Evolutionary conservation across 2,113 vertebrate species (phyloP).

Genomic region (Nematolebias whitei): DNA sequence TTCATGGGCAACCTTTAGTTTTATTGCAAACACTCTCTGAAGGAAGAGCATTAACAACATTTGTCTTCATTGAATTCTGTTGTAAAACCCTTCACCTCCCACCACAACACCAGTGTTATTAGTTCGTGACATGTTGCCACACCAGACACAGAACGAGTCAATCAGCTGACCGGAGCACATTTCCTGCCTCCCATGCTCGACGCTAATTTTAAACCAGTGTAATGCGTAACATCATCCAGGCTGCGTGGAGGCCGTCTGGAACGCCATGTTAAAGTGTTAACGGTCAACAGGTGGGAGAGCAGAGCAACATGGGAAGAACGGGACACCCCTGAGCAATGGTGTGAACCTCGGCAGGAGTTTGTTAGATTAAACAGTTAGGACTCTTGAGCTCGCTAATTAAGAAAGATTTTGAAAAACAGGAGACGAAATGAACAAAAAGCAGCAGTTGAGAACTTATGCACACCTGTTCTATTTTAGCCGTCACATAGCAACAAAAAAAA

Average conservation of each 20-base stretch:
- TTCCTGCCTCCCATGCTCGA: background rate
- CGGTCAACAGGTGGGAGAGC: constrained; percentile 9
- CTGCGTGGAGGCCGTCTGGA: background rate
- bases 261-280: constrained; percentile 21
- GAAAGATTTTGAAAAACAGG: too few species aligned
- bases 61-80: background rate
- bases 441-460: constrained; percentile 16
- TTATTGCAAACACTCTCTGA: background rate
- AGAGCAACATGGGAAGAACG: background rate
- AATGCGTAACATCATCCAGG: constrained; percentile 8
- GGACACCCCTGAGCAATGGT: background rate
- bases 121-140: constrained; percentile 1
- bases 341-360: background rate
- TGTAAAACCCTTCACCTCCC: background rate
- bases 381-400: background rate
- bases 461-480: constrained; percentile 10
- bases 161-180: constrained; percentile 10
- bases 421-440: background rate
- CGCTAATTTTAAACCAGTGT: constrained; percentile 17
- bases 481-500: constrained; percentile 1
- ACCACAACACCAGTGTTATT: background rate
- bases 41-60: background rate
- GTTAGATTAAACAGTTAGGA: background rate
- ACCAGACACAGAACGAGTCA: background rate
- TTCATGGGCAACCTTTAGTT: too few species aligned